Evolutionary conservation across 2,113 vertebrate species (phyloP).

Genomic region (Trichechus manatus): DNA sequence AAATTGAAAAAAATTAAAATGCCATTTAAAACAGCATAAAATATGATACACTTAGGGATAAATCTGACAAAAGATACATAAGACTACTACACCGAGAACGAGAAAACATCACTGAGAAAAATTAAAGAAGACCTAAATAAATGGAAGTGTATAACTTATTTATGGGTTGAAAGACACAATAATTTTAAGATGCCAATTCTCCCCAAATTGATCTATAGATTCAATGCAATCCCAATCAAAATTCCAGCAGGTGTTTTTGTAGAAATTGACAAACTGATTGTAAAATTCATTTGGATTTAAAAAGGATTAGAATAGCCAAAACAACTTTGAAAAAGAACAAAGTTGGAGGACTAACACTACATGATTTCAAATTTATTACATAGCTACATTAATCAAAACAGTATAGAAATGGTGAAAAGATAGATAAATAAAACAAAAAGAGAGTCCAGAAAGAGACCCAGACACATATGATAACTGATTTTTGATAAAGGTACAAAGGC

Average conservation of each 20-base stretch:
- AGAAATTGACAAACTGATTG: too few relatives aligned
- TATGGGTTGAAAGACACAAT: too few relatives aligned
- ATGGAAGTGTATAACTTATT: too few relatives aligned
- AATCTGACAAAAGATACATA: neutral
- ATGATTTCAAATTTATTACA: slow-evolving; percentile 42
- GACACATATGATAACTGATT: neutral
- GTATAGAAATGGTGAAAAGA: neutral
- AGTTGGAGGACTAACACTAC: neutral
- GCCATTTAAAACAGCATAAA: slow-evolving; percentile 18
- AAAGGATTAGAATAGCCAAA: too few relatives aligned
- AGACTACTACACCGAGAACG: neutral
- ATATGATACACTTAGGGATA: neutral
- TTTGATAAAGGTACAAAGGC: neutral
- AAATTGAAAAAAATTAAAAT: neutral
- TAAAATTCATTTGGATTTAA: too few relatives aligned
- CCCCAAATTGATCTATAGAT: too few relatives aligned
- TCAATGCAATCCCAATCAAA: too few relatives aligned
- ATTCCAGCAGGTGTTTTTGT: too few relatives aligned
- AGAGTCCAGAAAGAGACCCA: neutral
- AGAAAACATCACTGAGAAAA: slow-evolving; percentile 18
- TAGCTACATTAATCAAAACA: neutral
- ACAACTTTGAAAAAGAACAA: too few relatives aligned
- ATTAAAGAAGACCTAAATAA: neutral
- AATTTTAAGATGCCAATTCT: too few relatives aligned
- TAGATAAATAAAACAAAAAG: neutral